These are phyloP conservation scores for Pseudochaenichthys georgianus DNA, from an alignment of 2,797 vertebrate genomes.

Conservation along the genomic window DNA sequence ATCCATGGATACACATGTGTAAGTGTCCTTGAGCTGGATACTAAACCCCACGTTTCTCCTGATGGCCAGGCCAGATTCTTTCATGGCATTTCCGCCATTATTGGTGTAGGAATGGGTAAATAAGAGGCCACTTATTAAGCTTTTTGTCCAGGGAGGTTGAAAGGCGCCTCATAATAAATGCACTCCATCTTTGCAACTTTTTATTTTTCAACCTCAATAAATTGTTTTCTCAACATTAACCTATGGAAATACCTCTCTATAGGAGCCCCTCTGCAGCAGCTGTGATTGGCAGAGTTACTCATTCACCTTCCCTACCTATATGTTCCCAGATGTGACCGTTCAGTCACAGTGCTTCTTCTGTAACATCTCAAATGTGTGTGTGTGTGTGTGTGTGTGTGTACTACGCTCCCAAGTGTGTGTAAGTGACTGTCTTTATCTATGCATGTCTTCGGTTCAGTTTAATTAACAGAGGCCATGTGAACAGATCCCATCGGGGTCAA, in stretches of 20 bases:
- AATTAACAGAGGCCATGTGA: conserved; percentile 66
- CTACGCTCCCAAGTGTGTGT: conserved; percentile 12
- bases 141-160: no score
- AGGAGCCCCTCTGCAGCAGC: conserved; percentile 25
- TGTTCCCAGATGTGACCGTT: conserved; percentile 42
- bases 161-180: no score
- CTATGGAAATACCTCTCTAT: conserved; percentile 13
- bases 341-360: conserved; percentile 38
- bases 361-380: conserved; percentile 33
- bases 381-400: not conserved
- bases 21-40: no score
- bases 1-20: no score
- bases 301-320: conserved; percentile 35
- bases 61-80: no score
- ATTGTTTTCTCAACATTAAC: not conserved
- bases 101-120: no score
- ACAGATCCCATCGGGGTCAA: conserved; percentile 58
- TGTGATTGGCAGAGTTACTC: conserved; percentile 37
- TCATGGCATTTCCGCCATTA: no score
- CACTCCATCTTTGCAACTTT: not conserved
- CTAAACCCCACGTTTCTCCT: no score
- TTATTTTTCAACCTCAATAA: not conserved
- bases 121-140: no score
- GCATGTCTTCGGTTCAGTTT: conserved; percentile 60
- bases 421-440: conserved; percentile 44